These are phyloP conservation scores for Urocyon cinereoargenteus DNA, from an alignment of 2,797 vertebrate genomes.

Conservation along the genomic window DNA sequence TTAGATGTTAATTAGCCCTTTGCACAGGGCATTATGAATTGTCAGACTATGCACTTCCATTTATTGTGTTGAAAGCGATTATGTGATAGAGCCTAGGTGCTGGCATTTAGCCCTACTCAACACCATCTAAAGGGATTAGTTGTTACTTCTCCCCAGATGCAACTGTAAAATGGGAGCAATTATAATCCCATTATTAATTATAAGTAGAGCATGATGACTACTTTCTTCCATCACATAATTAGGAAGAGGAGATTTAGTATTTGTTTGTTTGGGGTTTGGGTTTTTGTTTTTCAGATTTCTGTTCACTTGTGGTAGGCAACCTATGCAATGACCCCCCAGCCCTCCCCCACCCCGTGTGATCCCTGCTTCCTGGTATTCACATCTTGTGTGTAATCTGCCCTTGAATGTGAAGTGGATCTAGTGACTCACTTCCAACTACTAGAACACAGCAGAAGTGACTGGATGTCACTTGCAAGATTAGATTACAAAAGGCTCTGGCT, in stretches of 20 bases:
- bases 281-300: not conserved
- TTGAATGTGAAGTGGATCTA: not conserved
- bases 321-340: not conserved
- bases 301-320: not conserved
- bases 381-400: not conserved
- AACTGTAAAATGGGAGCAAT: not conserved
- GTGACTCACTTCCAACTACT: not conserved
- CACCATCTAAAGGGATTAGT: not conserved
- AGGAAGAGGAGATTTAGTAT: not conserved
- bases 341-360: no score
- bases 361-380: not conserved
- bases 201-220: not conserved
- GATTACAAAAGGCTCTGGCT: not conserved
- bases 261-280: not conserved
- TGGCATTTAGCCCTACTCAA: not conserved
- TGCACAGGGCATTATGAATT: not conserved
- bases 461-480: not conserved
- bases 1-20: not conserved
- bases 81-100: not conserved
- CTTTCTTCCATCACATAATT: not conserved
- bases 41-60: not conserved
- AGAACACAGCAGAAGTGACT: not conserved
- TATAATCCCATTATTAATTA: not conserved
- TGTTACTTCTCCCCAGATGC: not conserved
- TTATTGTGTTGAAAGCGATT: not conserved